phyloP scores from a whole-genome alignment of 2,113 vertebrate genomes.

The Pleuronectes platessa region DNA sequence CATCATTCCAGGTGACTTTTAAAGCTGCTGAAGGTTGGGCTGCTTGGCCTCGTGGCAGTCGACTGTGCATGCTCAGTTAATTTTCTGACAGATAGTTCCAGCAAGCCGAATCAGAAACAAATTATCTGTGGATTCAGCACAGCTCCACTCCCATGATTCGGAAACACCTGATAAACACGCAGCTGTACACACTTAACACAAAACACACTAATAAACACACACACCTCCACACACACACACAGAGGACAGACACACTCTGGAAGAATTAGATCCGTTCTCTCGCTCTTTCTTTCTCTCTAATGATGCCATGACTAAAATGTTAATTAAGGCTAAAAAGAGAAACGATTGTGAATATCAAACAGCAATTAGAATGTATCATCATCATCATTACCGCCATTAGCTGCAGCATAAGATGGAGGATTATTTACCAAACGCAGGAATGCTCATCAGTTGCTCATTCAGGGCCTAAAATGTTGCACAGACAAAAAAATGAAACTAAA shows the following conservation, averaged over 20 bases:
- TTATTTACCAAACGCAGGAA: slow-evolving; percentile 72
- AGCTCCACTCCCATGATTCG: not conserved
- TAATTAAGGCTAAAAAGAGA: slow-evolving; percentile 77
- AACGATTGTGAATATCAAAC: slow-evolving; percentile 78
- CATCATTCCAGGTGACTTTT: slow-evolving; percentile 30
- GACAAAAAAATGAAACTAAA: slow-evolving; percentile 30
- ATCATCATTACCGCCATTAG: slow-evolving; percentile 77
- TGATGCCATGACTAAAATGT: slow-evolving; percentile 73
- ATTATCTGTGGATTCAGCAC: slow-evolving; percentile 32
- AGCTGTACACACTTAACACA: not conserved
- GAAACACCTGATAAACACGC: not conserved
- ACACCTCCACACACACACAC: not conserved
- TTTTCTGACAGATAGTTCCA: slow-evolving; percentile 41
- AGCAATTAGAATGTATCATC: slow-evolving; percentile 80
- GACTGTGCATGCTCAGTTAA: slow-evolving; percentile 46
- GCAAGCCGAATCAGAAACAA: slow-evolving; percentile 39
- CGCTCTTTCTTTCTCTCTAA: slow-evolving; percentile 44
- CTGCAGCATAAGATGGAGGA: slow-evolving; percentile 70
- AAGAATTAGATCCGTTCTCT: slow-evolving; percentile 44
- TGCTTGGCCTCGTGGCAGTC: slow-evolving; percentile 17
- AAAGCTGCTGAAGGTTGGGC: slow-evolving; percentile 35
- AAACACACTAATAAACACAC: not conserved
- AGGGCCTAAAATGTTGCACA: slow-evolving; percentile 55
- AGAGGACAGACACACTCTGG: not conserved
- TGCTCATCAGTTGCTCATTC: slow-evolving; percentile 75